phyloP scores from a whole-genome alignment of 2,113 vertebrate genomes.

The Neopipo cinnamomea region DNA sequence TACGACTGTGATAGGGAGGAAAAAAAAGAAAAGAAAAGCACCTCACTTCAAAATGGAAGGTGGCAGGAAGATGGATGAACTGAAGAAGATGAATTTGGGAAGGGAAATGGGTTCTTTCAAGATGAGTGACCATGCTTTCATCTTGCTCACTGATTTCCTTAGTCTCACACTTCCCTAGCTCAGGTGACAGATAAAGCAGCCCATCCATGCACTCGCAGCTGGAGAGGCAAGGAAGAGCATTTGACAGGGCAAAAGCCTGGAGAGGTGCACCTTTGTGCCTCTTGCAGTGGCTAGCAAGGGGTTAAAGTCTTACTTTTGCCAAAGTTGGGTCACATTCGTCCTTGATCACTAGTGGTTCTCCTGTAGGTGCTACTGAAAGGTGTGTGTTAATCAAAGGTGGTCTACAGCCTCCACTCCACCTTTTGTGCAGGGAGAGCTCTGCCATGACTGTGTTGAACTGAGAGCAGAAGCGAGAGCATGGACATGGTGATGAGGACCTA shows the following conservation, averaged over 20 bases:
- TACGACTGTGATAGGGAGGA: neutral
- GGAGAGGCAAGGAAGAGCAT: neutral
- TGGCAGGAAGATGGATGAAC: slow-evolving; percentile 52
- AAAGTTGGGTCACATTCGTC: neutral
- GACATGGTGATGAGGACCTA: no score
- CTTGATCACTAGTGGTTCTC: neutral
- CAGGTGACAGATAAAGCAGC: neutral
- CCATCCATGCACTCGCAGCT: neutral
- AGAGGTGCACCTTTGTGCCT: neutral
- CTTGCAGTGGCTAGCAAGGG: neutral
- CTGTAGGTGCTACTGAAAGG: neutral
- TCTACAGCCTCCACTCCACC: neutral
- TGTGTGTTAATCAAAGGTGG: neutral
- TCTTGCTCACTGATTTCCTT: slow-evolving; percentile 49
- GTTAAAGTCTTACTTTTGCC: neutral
- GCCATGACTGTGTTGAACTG: rapidly evolving
- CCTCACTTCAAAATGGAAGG: slow-evolving; percentile 29
- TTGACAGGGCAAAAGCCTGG: neutral
- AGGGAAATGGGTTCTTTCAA: slow-evolving; percentile 60
- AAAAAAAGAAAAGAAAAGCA: neutral
- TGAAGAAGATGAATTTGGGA: slow-evolving; percentile 31
- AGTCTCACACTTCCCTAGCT: neutral
- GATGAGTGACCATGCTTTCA: slow-evolving; percentile 51
- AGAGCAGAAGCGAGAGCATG: neutral
- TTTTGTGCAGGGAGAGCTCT: neutral